Evolutionary conservation across 1,140 invertebrate genomes (phyloP).

Genomic region (Drosophila kikkawai): DNA sequence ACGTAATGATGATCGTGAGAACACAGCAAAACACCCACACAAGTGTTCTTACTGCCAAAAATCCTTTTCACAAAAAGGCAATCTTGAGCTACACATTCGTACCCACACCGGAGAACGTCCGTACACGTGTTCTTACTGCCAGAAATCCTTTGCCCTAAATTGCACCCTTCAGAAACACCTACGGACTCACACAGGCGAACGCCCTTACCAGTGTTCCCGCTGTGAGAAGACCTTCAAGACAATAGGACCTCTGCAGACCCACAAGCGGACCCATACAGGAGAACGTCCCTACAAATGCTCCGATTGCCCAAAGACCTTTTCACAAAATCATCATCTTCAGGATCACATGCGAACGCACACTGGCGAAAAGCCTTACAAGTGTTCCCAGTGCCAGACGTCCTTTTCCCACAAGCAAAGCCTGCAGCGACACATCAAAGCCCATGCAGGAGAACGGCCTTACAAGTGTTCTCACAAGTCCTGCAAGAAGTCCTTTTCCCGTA

Average conservation of each 20-base stretch:
- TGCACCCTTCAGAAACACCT: constrained; percentile 3
- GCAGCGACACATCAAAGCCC: neutral
- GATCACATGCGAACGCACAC: constrained; percentile 1
- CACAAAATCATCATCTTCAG: neutral
- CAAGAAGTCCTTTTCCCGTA: neutral
- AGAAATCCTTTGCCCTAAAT: neutral
- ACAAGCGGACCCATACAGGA: neutral
- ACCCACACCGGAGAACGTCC: constrained; percentile 7
- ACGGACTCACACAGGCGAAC: neutral
- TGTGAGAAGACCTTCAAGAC: neutral
- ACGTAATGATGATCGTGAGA: too few relatives aligned
- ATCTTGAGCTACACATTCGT: neutral
- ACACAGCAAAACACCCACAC: neutral
- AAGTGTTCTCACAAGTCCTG: neutral
- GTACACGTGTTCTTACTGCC: neutral
- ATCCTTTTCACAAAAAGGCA: neutral
- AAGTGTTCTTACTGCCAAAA: neutral
- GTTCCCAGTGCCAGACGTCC: neutral
- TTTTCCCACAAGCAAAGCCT: neutral
- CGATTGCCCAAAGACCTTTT: neutral
- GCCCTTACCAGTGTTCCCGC: neutral
- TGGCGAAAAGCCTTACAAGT: neutral
- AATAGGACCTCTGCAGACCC: neutral
- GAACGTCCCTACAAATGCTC: constrained; percentile 1
- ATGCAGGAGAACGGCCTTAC: neutral